Evolutionary conservation across 2,888 invertebrate species (phyloP).

Genomic region (Drosophila borealis): DNA sequence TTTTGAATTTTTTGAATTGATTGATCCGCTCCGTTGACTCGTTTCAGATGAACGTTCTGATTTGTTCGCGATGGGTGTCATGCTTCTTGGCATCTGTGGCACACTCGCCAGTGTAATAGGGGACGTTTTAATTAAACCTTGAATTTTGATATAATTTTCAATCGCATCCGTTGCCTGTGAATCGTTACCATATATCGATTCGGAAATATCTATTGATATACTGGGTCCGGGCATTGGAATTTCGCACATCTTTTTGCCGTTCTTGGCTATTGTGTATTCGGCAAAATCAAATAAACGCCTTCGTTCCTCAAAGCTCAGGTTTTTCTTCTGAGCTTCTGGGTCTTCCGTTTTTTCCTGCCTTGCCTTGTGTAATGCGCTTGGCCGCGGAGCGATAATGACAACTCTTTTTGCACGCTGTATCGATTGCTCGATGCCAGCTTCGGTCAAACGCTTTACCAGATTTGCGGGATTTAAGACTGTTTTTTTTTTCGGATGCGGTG

Average conservation of each 20-base stretch:
- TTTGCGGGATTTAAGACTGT: slow-evolving; percentile 3
- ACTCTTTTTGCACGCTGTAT: slow-evolving; percentile 2
- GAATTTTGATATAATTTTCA: slow-evolving; percentile 15
- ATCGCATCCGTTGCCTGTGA: slow-evolving; percentile 6
- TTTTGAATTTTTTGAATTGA: no score
- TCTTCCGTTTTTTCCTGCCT: no score
- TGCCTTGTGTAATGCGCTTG: not conserved
- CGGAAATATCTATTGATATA: rapidly evolving
- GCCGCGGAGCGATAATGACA: not conserved
- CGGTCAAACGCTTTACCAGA: slow-evolving; percentile 1
- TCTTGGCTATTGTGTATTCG: slow-evolving; percentile 57
- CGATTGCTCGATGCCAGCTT: rapidly evolving
- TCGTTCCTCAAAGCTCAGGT: slow-evolving; percentile 36
- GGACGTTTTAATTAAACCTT: slow-evolving; percentile 20
- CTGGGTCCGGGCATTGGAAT: not conserved
- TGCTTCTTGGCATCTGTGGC: no score
- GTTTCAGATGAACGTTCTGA: no score
- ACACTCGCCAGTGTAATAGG: not conserved
- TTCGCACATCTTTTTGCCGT: slow-evolving; percentile 53
- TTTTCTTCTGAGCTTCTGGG: no score
- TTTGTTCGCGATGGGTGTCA: not conserved
- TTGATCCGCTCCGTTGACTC: no score
- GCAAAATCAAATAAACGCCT: slow-evolving; percentile 45
- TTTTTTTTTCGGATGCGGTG: slow-evolving; percentile 31
- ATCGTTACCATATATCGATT: not conserved